Evolutionary conservation across 2,113 vertebrate species (phyloP).

Genomic region (Upupa epops): DNA sequence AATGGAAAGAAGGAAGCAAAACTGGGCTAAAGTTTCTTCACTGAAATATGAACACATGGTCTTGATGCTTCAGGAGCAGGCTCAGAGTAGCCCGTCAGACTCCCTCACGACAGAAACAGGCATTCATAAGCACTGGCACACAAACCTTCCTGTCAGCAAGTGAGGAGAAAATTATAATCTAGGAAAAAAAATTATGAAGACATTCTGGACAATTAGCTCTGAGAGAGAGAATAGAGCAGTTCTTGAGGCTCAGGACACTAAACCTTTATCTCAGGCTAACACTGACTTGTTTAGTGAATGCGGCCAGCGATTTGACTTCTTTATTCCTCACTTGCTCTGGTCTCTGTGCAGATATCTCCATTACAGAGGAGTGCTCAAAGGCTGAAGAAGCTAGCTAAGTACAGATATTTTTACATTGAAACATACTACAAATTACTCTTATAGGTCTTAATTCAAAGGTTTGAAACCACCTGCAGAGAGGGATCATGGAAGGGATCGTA

Average conservation of each 20-base stretch:
- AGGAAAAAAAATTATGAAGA: background rate
- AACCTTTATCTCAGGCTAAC: background rate
- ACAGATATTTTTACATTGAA: background rate
- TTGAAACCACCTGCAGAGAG: background rate
- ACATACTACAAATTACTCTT: background rate
- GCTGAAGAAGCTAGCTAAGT: background rate
- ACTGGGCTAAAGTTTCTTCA: background rate
- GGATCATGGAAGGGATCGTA: background rate
- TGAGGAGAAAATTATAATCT: background rate
- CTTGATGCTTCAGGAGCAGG: background rate
- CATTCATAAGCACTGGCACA: background rate
- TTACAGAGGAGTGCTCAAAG: background rate
- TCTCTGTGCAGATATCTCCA: background rate
- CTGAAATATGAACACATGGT: background rate
- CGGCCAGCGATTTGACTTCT: background rate
- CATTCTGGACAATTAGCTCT: background rate
- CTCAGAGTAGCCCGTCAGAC: background rate
- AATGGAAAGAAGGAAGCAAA: background rate
- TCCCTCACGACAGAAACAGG: background rate
- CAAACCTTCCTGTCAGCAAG: background rate
- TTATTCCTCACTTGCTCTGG: background rate
- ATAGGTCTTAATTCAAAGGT: background rate
- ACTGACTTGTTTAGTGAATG: background rate
- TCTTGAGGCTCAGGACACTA: background rate
- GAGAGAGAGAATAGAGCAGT: background rate